These are phyloP conservation scores for Danio kyathit DNA, from an alignment of 2,797 vertebrate genomes.

Conservation along the genomic window DNA sequence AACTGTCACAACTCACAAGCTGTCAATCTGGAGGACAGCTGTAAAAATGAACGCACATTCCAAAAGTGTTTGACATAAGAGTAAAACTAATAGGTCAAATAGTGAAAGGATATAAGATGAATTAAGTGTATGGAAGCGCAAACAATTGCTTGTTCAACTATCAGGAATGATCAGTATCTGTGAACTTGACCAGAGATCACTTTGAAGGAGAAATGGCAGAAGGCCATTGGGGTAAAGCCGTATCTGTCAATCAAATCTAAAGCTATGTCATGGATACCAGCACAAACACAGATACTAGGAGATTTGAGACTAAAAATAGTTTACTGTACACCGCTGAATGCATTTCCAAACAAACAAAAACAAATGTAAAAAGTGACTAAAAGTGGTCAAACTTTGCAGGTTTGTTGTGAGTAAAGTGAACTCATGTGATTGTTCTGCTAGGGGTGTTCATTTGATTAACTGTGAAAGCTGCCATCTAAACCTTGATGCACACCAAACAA, in stretches of 20 bases:
- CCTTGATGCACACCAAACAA: too few species aligned
- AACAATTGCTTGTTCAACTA: neutral
- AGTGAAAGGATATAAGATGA: neutral
- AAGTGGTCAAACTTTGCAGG: too few species aligned
- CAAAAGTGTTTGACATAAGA: neutral
- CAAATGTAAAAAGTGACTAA: too few species aligned
- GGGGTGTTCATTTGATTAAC: too few species aligned
- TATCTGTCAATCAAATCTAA: neutral
- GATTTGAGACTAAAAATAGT: neutral
- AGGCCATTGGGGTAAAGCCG: neutral
- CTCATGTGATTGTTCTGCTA: too few species aligned
- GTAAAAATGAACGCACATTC: neutral
- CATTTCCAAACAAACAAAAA: neutral
- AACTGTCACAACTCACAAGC: neutral
- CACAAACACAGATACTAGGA: neutral
- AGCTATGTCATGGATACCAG: conserved; percentile 12
- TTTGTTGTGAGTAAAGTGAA: too few species aligned
- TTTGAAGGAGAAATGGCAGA: too few species aligned
- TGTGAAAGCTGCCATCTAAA: too few species aligned
- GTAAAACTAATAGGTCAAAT: conserved; percentile 2
- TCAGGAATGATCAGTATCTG: neutral
- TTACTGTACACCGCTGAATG: neutral
- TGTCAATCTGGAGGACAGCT: neutral
- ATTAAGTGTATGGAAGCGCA: neutral
- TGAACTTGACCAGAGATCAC: neutral